phyloP scores from a whole-genome alignment of 2,888 invertebrate species.

The Himalopsyche tibetana region DNA sequence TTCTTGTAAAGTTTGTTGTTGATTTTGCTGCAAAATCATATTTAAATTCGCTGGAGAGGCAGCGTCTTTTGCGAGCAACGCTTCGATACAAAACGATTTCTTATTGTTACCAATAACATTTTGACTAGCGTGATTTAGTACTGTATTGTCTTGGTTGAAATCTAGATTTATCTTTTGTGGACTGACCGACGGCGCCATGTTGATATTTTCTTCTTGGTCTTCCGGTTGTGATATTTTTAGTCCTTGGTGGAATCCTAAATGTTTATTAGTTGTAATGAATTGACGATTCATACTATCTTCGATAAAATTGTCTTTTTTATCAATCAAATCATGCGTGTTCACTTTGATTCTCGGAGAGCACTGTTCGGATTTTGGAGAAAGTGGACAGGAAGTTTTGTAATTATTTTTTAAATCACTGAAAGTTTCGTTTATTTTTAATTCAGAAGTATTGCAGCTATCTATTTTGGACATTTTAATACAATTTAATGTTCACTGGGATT shows the following conservation, averaged over 20 bases:
- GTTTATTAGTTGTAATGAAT: background rate
- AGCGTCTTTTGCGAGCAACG: conserved; percentile 81
- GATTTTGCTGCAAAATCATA: conserved; percentile 68
- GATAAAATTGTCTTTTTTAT: background rate
- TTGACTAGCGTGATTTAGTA: conserved; percentile 69
- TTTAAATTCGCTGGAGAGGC: conserved; percentile 68
- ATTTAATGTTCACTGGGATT: background rate
- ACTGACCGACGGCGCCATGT: conserved; percentile 71
- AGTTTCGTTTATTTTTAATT: conserved; percentile 19
- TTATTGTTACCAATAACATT: conserved; percentile 69
- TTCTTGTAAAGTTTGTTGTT: conserved; percentile 71
- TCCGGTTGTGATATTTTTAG: background rate
- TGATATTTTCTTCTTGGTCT: background rate
- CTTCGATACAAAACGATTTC: conserved; percentile 94
- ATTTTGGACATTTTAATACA: conserved; percentile 16
- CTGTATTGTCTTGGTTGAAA: conserved; percentile 70
- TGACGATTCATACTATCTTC: conserved; percentile 33
- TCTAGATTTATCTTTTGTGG: conserved; percentile 50
- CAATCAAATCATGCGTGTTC: background rate
- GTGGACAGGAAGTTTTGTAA: background rate
- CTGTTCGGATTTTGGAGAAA: conserved; percentile 12
- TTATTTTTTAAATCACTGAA: conserved; percentile 8
- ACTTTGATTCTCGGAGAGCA: conserved; percentile 22
- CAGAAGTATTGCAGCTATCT: background rate
- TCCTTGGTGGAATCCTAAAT: conserved; percentile 17